These are phyloP conservation scores for Lipotes vexillifer DNA, from an alignment of 2,113 vertebrate species.

Conservation along the genomic window DNA sequence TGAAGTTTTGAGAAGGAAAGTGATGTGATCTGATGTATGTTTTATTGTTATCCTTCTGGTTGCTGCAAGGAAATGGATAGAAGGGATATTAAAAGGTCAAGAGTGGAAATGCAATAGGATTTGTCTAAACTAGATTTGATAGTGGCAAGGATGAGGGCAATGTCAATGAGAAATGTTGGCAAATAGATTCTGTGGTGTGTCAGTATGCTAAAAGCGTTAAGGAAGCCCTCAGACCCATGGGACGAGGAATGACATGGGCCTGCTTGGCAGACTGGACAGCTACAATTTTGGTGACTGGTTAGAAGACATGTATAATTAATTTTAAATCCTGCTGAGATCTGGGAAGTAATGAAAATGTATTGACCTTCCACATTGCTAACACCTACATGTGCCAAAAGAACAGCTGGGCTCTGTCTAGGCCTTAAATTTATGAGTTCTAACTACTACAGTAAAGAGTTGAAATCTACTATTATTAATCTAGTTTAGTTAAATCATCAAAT, in stretches of 20 bases:
- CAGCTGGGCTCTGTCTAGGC: not conserved
- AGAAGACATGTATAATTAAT: constrained; percentile 13
- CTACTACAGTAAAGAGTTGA: not conserved
- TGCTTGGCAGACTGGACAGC: not conserved
- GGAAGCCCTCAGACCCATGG: not conserved
- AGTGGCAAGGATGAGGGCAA: not conserved
- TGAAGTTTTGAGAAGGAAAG: not conserved
- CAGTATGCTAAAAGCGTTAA: not conserved
- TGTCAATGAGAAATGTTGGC: not conserved
- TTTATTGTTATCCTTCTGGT: not conserved
- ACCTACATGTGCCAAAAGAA: not conserved
- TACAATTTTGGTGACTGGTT: not conserved
- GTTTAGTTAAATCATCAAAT: not conserved
- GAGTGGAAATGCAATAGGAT: not conserved
- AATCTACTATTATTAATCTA: not conserved
- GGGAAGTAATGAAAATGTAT: constrained; percentile 14
- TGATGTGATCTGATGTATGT: not conserved
- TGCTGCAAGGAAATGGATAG: not conserved
- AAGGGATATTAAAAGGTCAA: not conserved
- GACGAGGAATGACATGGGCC: not conserved
- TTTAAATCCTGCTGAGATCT: not conserved
- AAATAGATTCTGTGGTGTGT: not conserved
- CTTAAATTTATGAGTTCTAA: not conserved
- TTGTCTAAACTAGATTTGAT: not conserved
- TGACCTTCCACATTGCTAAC: not conserved